phyloP scores from a whole-genome alignment of 2,113 vertebrate species.

The Morone saxatilis region DNA sequence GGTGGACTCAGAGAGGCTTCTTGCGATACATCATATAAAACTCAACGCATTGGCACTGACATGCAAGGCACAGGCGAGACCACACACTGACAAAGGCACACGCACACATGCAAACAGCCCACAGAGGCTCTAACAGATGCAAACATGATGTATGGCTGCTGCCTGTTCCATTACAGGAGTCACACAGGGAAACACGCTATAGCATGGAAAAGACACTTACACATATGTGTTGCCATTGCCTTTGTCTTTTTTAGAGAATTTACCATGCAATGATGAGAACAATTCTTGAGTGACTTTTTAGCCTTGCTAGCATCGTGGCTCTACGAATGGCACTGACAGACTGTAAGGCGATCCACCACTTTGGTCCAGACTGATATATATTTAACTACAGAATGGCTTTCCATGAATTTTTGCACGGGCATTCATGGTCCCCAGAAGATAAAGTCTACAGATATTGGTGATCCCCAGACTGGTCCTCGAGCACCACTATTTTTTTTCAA shows the following conservation, averaged over 20 bases:
- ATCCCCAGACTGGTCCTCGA: neutral
- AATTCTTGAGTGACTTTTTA: neutral
- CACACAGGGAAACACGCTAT: constrained; percentile 8
- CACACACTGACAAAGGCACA: neutral
- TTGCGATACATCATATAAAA: constrained; percentile 55
- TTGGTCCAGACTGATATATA: neutral
- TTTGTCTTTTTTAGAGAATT: neutral
- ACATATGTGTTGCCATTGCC: neutral
- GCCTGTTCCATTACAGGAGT: constrained; percentile 21
- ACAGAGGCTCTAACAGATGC: constrained; percentile 21
- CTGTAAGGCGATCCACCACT: neutral
- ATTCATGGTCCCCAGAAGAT: neutral
- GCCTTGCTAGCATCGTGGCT: neutral
- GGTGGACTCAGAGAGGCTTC: constrained; percentile 36
- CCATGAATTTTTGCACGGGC: neutral
- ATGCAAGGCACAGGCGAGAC: neutral
- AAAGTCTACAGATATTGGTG: neutral
- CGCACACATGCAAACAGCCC: neutral
- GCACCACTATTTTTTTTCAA: too few species aligned
- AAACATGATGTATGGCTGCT: constrained; percentile 43
- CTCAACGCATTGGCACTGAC: constrained; percentile 34
- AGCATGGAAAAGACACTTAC: neutral
- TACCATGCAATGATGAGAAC: neutral
- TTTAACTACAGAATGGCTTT: neutral
- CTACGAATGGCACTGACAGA: neutral